Conservation (phyloP, 2,888 invertebrate genomes). For the Netelia fuscicornis region DNA sequence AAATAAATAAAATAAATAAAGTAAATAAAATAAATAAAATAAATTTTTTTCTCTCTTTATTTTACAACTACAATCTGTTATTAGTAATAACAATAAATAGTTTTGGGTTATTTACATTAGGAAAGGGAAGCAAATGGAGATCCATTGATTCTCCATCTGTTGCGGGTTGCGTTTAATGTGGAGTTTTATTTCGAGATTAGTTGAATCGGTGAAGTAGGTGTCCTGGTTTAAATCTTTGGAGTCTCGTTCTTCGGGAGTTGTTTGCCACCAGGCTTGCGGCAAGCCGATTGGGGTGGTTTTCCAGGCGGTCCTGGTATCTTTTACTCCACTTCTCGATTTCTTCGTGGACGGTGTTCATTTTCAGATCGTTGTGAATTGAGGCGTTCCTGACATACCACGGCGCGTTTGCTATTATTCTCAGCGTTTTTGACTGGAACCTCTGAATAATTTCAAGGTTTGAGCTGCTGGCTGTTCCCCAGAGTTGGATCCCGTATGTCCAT, state of each 20-base stretch:
- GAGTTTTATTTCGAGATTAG: not conserved
- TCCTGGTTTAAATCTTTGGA: not conserved
- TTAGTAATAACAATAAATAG: not conserved
- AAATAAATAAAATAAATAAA: too few species aligned
- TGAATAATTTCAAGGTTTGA: conserved; percentile 11
- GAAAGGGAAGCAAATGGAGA: too few species aligned
- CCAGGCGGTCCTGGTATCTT: not conserved
- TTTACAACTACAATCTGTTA: not conserved
- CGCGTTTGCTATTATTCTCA: conserved; percentile 15
- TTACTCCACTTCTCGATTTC: not conserved
- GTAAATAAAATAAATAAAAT: too few species aligned
- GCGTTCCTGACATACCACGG: conserved; percentile 22
- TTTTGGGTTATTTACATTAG: not conserved
- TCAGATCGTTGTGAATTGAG: not conserved
- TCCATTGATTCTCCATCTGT: not conserved
- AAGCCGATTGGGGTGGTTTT: not conserved
- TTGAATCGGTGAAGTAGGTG: not conserved
- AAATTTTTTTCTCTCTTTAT: not conserved
- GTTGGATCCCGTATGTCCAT: conserved; percentile 45
- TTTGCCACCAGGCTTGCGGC: not conserved
- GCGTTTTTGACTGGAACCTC: conserved; percentile 38
- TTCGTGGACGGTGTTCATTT: not conserved
- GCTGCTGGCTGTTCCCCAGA: conserved; percentile 42
- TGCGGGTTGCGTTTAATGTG: not conserved
- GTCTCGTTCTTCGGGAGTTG: too few species aligned